Percentiles rank a stretch among this genome's conserved stretches.
Conservation (phyloP, 1,140 invertebrate genomes). For the Brachionus rubens region DNA sequence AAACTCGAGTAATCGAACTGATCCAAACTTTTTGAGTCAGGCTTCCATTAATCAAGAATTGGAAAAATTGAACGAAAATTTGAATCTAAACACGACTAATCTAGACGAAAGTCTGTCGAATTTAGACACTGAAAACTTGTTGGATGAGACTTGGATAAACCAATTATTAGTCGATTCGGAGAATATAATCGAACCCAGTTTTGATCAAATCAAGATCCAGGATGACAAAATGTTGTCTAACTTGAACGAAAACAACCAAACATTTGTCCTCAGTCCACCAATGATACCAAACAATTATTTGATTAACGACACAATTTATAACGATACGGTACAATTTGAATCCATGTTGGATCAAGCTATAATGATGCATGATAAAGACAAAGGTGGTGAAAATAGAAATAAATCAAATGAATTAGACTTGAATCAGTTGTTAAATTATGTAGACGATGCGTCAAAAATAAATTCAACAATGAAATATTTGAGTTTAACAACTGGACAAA, state of each 20-base stretch:
- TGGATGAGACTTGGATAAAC: slow-evolving; percentile 9
- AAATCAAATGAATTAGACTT: not conserved
- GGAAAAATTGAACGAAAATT: slow-evolving; percentile 21
- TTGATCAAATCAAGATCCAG: not conserved
- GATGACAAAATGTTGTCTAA: slow-evolving; percentile 21
- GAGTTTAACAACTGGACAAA: too few species aligned
- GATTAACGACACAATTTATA: not conserved
- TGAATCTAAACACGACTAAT: not conserved
- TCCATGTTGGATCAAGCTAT: slow-evolving; percentile 18
- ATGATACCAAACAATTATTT: not conserved
- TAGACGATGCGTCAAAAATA: too few species aligned
- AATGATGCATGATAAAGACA: not conserved
- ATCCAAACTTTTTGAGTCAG: not conserved
- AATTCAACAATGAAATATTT: too few species aligned
- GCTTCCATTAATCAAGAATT: not conserved
- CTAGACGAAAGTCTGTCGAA: not conserved
- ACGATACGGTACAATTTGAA: slow-evolving; percentile 13
- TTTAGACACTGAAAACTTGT: not conserved
- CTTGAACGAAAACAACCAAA: slow-evolving; percentile 12
- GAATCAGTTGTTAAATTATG: too few species aligned
- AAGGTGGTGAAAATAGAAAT: not conserved
- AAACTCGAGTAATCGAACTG: not conserved
- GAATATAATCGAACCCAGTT: not conserved
- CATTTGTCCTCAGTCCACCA: not conserved
- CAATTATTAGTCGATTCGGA: not conserved